phyloP scores from a whole-genome alignment of 2,888 invertebrate genomes.

The Achlya flavicornis region DNA sequence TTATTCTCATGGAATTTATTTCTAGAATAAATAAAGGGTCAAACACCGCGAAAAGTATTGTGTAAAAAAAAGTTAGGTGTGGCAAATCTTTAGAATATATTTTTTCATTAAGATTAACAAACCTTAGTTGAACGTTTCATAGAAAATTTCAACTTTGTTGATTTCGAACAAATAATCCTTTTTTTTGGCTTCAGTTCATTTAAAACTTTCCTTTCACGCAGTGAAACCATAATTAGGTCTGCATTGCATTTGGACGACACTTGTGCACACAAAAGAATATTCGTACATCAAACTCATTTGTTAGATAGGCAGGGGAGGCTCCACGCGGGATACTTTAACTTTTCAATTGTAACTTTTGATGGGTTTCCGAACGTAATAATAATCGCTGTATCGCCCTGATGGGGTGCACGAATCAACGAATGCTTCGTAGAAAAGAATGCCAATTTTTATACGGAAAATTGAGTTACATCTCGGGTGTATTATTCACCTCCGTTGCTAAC shows the following conservation, averaged over 20 bases:
- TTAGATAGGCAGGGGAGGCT: conserved; percentile 70
- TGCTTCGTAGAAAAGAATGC: conserved; percentile 74
- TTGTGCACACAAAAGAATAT: conserved; percentile 75
- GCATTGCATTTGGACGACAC: conserved; percentile 46
- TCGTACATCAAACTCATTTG: conserved; percentile 78
- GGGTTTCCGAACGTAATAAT: conserved; percentile 84
- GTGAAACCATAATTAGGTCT: conserved; percentile 45
- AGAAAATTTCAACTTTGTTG: too few relatives aligned
- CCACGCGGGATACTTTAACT: conserved; percentile 82
- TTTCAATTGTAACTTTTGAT: conserved; percentile 85
- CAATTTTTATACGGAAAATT: conserved; percentile 81
- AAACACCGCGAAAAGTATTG: too few relatives aligned
- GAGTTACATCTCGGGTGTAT: conserved; percentile 71
- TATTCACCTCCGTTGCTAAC: conserved; percentile 64
- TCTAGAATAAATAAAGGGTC: too few relatives aligned
- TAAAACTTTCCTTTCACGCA: conserved; percentile 8
- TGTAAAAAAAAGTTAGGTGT: too few relatives aligned
- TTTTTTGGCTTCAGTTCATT: not conserved
- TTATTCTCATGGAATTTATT: too few relatives aligned
- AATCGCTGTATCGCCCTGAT: conserved; percentile 76
- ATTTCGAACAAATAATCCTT: too few relatives aligned
- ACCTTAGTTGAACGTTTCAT: too few relatives aligned
- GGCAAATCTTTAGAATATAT: too few relatives aligned
- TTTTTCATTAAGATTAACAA: too few relatives aligned
- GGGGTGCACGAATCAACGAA: conserved; percentile 77